Evolutionary conservation across 2,888 invertebrate species (phyloP).

Genomic region (Formica aserva): DNA sequence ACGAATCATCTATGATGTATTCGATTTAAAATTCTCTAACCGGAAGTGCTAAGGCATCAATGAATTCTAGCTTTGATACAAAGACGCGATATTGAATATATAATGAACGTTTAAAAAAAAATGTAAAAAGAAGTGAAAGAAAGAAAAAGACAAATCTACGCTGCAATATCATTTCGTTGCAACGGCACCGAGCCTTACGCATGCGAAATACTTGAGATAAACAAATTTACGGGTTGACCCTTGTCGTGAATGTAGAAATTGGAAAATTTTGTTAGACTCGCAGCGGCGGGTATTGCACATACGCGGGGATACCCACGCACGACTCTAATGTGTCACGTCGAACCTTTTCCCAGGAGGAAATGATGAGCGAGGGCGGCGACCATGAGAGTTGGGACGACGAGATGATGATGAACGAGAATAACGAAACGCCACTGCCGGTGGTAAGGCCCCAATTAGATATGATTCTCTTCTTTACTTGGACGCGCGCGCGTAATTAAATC

Average conservation of each 20-base stretch:
- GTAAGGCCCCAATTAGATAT: slow-evolving; percentile 74
- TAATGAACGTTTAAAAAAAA: not conserved
- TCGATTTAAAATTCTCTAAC: not conserved
- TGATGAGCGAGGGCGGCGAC: slow-evolving; percentile 84
- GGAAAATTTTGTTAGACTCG: slow-evolving; percentile 48
- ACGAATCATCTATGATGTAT: not conserved
- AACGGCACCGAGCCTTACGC: not conserved
- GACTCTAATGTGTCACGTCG: slow-evolving; percentile 51
- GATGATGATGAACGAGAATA: slow-evolving; percentile 83
- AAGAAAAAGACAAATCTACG: not conserved
- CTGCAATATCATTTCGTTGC: not conserved
- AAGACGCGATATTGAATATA: not conserved
- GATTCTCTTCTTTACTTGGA: slow-evolving; percentile 15
- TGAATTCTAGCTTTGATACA: not conserved
- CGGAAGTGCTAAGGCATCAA: not conserved
- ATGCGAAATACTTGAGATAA: not conserved
- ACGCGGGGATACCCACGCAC: slow-evolving; percentile 32
- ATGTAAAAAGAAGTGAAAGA: not conserved
- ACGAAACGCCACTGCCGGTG: slow-evolving; percentile 82
- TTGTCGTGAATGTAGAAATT: slow-evolving; percentile 40
- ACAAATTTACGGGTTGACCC: slow-evolving; percentile 4
- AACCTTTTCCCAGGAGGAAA: slow-evolving; percentile 80
- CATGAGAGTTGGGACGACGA: slow-evolving; percentile 85
- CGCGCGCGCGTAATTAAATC: slow-evolving; percentile 31
- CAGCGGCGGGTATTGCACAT: slow-evolving; percentile 45